Percentiles rank a stretch among this genome's conserved stretches.
Evolutionary conservation across 1,140 invertebrate genomes (phyloP).

Genomic region (Metopolophium dirhodum): DNA sequence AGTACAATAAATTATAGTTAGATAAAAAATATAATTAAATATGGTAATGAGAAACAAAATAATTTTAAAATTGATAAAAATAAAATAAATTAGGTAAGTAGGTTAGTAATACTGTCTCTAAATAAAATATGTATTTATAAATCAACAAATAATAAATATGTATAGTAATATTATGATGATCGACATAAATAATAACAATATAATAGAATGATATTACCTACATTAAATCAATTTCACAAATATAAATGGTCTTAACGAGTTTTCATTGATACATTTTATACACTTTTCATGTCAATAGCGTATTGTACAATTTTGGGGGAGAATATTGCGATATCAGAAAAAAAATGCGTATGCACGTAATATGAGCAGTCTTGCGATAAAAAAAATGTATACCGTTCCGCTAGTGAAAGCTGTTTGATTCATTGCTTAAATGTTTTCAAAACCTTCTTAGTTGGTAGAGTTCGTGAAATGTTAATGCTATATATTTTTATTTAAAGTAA

Average conservation of each 20-base stretch:
- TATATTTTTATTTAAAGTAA: neutral
- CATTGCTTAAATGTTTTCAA: neutral
- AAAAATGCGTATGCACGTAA: constrained; percentile 25
- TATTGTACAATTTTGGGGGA: neutral
- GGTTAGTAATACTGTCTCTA: neutral
- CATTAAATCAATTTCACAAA: neutral
- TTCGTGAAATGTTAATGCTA: neutral
- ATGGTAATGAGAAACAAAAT: neutral
- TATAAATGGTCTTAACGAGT: neutral
- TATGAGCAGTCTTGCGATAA: neutral
- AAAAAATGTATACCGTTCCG: neutral
- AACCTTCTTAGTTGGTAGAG: neutral
- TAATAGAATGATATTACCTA: neutral
- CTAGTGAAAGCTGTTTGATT: constrained; percentile 19
- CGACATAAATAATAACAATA: neutral
- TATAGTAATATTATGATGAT: neutral
- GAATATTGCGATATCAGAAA: constrained; percentile 13
- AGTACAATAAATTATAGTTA: neutral
- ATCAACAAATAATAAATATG: neutral
- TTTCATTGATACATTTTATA: neutral
- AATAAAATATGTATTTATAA: neutral
- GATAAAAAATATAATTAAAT: neutral
- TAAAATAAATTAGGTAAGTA: neutral
- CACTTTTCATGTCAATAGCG: neutral
- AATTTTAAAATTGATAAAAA: neutral